These are phyloP conservation scores for Watsonalla binaria DNA, from an alignment of 2,888 invertebrate genomes.

Conservation along the genomic window DNA sequence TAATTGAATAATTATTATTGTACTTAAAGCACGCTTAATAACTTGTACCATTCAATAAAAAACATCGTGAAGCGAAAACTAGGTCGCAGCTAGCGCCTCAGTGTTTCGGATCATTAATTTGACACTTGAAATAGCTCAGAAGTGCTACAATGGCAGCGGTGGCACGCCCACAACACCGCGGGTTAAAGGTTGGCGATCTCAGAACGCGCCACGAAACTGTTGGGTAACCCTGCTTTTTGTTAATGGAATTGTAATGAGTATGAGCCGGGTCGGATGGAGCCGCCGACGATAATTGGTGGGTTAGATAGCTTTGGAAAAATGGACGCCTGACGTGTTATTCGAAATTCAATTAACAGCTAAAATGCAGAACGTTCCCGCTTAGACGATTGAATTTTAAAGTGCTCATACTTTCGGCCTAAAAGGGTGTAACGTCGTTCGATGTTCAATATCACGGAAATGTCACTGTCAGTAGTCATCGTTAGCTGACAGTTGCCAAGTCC, in stretches of 20 bases:
- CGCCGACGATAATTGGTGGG: slow-evolving; percentile 21
- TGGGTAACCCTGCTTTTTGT: slow-evolving; percentile 56
- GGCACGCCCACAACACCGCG: slow-evolving; percentile 58
- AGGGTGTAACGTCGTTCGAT: neutral
- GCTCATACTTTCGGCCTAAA: neutral
- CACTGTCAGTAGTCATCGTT: neutral
- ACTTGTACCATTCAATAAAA: slow-evolving; percentile 29
- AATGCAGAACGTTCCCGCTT: neutral
- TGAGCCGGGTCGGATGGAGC: slow-evolving; percentile 27
- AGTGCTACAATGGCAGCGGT: slow-evolving; percentile 54
- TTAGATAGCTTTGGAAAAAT: slow-evolving; percentile 20
- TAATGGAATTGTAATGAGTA: slow-evolving; percentile 65
- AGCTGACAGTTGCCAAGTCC: too few species aligned
- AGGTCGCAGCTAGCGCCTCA: slow-evolving; percentile 48
- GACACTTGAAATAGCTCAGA: slow-evolving; percentile 64
- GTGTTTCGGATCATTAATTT: slow-evolving; percentile 72
- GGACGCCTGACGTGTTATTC: slow-evolving; percentile 1
- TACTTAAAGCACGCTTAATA: slow-evolving; percentile 3
- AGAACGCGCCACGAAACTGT: slow-evolving; percentile 40
- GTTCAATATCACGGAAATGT: neutral
- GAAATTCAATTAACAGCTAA: slow-evolving; percentile 1
- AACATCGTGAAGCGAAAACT: slow-evolving; percentile 26
- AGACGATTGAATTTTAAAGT: neutral
- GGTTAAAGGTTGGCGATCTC: slow-evolving; percentile 67
- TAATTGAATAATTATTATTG: too few species aligned